Evolutionary conservation across 2,888 invertebrate species (phyloP).

Genomic region (Drosophila neonasuta): DNA sequence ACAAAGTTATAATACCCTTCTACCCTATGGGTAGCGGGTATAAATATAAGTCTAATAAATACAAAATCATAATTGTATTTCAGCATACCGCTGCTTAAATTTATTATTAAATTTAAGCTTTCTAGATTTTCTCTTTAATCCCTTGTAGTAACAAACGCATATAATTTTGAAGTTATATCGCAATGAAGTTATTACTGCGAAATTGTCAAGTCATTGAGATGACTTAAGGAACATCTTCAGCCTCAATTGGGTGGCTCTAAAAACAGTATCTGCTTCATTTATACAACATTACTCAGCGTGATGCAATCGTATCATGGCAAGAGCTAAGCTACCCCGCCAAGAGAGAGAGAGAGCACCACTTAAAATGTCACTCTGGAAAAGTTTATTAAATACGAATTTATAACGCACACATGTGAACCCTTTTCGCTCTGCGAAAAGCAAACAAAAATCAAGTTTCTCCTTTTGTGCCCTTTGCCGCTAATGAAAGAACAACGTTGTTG

Average conservation of each 20-base stretch:
- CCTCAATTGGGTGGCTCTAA: not conserved
- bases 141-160: not conserved
- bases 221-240: not conserved
- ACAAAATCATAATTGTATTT: no score
- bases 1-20: no score
- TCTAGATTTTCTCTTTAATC: not conserved
- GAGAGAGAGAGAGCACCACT: constrained; percentile 25
- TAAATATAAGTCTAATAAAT: no score
- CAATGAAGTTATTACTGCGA: not conserved
- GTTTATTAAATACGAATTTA: constrained; percentile 75
- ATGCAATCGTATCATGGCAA: constrained; percentile 13
- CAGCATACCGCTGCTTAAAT: no score
- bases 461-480: constrained; percentile 38
- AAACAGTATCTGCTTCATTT: constrained; percentile 6
- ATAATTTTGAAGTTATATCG: not conserved
- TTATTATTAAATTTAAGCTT: not conserved
- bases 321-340: constrained; percentile 16
- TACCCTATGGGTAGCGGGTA: no score
- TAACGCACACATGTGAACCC: constrained; percentile 64
- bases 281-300: constrained; percentile 21
- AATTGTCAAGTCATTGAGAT: constrained; percentile 5
- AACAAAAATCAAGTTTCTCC: constrained; percentile 69
- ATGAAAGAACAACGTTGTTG: constrained; percentile 45
- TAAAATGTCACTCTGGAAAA: constrained; percentile 50
- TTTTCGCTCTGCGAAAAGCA: constrained; percentile 39